Base-by-base conservation (phyloP, 1,140 invertebrate species). In the Trichonephila inaurata region DNA sequence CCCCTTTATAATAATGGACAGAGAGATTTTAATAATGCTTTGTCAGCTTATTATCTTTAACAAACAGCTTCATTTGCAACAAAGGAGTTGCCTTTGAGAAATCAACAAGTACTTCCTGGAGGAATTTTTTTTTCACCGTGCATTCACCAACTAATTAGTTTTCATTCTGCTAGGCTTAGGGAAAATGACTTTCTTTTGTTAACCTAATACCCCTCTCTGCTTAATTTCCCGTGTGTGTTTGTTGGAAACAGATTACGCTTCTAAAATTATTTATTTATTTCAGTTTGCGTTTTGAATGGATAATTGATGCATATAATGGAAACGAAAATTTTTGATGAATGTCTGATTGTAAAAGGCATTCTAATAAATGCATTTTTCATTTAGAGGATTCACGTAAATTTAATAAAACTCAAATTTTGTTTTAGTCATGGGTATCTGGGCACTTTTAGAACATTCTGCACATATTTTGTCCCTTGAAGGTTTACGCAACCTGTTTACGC, bases 21-120 rank as follows among this genome's bases (percentile, higher is more conserved):
- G 72, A 77, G 28, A 33, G 28, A 33, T 77, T 77, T 77, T 77
- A 77, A 77, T 77, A 77, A 77, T 18, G 33, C 72, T 33, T 28
- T 77, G 72, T 33, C 72, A 19, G 72, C 72, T 77, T 77, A 85
- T 85, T 85, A 85, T 85, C 83, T 85, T 61, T 85, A 24, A 85
- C 83, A 85, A 85, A 85, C 83, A 85, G 83, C 83, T 85, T 60
- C 58, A 58, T 85, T 85, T 85, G 83, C 58, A 85, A 85, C 83
- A 85, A 85, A 85, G 28, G 83, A 40, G 33, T 77, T 77, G 33
- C 72, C 72, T 6, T 40, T 77, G 72, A 60, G 51, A 85, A 85
- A 85, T 85, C 83, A 85, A 85, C 83, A 85, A 85, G 83, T 85
- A 60, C 44, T 85, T 58, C 21, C 51, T 40, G 72, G 3, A 21